A percentile compares a stretch with the other conserved stretches of the same genome.
Conservation (phyloP, 2,113 vertebrate species). For the Prunella himalayana region DNA sequence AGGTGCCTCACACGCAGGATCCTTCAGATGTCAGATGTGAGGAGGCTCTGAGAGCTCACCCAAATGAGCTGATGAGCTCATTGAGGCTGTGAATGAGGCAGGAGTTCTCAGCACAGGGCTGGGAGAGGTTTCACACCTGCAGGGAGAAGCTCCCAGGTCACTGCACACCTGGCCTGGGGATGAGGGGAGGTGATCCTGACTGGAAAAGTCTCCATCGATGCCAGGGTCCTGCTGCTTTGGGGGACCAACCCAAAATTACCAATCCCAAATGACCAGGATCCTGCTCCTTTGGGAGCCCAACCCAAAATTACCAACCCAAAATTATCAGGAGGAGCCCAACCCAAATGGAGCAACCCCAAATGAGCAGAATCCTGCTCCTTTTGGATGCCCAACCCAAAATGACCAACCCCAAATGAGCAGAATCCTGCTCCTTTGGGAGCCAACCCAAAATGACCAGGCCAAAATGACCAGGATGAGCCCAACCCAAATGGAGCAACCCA, state of each 20-base stretch:
- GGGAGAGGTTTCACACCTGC: background rate
- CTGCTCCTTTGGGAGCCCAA: no score
- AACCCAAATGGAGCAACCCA: no score
- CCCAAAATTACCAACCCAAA: no score
- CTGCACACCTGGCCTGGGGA: background rate
- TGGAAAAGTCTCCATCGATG: background rate
- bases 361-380: no score
- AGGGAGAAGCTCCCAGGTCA: background rate
- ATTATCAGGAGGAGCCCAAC: no score
- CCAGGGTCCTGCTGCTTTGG: background rate
- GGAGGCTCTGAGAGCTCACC: background rate
- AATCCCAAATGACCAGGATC: no score
- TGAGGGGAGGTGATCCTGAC: background rate
- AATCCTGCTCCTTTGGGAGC: no score
- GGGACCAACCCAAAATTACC: background rate
- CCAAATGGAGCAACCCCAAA: no score
- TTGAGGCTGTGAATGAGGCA: background rate
- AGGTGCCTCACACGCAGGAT: slow-evolving; percentile 13
- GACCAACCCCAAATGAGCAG: no score
- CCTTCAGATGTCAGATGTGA: background rate
- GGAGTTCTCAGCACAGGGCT: background rate
- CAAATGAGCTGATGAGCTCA: background rate
- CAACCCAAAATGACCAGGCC: no score
- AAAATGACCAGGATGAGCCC: no score
- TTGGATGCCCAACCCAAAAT: no score